Evolutionary conservation across 2,888 invertebrate species (phyloP), one percentile per base, ranked within the genome.

Genomic region (Parnassius orleans): DNA sequence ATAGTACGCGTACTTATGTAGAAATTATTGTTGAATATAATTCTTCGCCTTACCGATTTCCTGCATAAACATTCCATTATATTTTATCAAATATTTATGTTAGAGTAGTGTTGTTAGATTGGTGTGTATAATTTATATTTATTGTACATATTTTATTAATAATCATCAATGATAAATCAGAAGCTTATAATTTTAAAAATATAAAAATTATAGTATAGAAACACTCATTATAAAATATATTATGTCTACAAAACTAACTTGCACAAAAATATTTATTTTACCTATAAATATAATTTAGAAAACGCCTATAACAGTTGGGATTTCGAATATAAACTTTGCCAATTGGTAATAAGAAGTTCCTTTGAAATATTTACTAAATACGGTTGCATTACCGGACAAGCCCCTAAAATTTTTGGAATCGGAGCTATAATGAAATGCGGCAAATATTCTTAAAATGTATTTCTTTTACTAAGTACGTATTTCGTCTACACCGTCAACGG

Each of bases 1-100:
- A 68, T 78, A 79, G 73, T 68, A 63, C 76, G 79, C 77, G 70
- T 76, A 72, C 67, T 79, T 83, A 81, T 78, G 76, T 71, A 73
- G 72, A 76, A 73, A 57, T 74, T 78, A 77, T 67, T 69, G 66
- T 74, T 63, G 43, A 55, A 53, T 54, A 72, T 68, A 59, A 42
- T 56, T 73, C 68, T 70, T 76, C 69, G 74, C 77, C 74, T 78
- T 80, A 76, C 67, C 74, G 75, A 72, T 76, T 76, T 73, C 74
- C 74, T 79, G 73, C 74, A 61, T 66, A 53, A 65, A 83, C 86
- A 87, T 87, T 87, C 87, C 86, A 82, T 75, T 77, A 72, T 72
- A 19, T 68, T 48, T 69, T 65, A 71, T 70, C 72, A 10, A 53
- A 55, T 53, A 57, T 61, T 63, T 50, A 41, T 61, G 41, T 58